Base-by-base conservation (phyloP, 1,140 invertebrate species). In the Zaprionus tsacasi region DNA sequence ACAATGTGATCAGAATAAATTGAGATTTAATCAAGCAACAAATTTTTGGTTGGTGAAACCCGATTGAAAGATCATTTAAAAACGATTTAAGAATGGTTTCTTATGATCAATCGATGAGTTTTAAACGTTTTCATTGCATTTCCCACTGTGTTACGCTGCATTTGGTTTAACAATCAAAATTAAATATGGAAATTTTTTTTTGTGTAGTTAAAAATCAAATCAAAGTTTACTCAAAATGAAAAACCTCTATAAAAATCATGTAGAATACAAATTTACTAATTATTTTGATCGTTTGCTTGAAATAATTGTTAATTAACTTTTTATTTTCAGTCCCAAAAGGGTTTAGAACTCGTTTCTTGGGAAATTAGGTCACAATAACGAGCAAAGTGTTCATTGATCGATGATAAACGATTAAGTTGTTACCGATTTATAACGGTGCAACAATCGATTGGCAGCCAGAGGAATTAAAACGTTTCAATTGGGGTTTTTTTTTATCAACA, bases 1-100 rank as follows among this genome's bases (percentile, higher is more conserved):
- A 72, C 52, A 61, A 56, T 76, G 74, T 66, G 74, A 25, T 50
- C 60, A 73, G 70, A 76, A 76, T 76, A 72, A 72, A 73, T 72
- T 72, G 61, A 45, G 25, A 48, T 52, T 60, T 76, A 76, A 76
- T 76, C 61, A 76, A 76, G 61, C 21, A 65, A 38, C 67, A 21
- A 70, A 75, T 70, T 67, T 43, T 21, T 45, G 6, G 40, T 17
- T 13, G 38, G 27, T 21, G 45, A 55, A 76, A 65, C 63, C 30
- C 30, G 13, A 60, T 60, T 12, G 55, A 38, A 55, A 45, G 50
- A 66, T 65, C 69, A 67, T 72, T 72, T 72, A 63, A 65, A 66
- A 71, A 52, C 61, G 40, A 66, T 76, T 71, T 71, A 13, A 76
- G 69, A 74, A 69, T 68, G 50, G 38, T 56, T 56, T 55, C 30